phyloP scores from a whole-genome alignment of 1,140 invertebrate species.

The Phymorhynchus buccinoides region DNA sequence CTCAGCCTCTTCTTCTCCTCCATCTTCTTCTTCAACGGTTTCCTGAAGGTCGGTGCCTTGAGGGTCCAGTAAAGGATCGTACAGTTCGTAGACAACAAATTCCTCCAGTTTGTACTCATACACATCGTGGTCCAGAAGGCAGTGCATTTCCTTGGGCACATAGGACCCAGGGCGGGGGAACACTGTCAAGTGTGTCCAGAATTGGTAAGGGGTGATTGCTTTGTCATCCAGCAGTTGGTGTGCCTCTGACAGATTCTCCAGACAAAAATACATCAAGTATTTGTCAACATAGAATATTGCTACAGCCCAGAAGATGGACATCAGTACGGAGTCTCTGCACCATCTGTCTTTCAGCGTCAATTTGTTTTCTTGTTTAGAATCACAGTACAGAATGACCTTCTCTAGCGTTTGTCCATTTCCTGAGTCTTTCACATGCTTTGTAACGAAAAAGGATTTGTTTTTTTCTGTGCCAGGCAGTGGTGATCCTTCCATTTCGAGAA shows the following conservation, averaged over 20 bases:
- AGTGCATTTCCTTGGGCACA: slow-evolving; percentile 53
- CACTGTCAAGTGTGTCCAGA: slow-evolving; percentile 18
- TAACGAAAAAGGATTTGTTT: background rate
- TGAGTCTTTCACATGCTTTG: background rate
- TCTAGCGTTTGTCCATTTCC: background rate
- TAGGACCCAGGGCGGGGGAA: slow-evolving; percentile 52
- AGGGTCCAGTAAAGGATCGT: slow-evolving; percentile 46
- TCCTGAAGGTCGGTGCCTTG: background rate
- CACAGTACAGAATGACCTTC: background rate
- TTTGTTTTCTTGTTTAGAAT: background rate
- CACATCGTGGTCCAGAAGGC: slow-evolving; percentile 53
- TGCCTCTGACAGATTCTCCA: background rate
- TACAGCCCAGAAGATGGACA: background rate
- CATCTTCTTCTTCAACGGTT: slow-evolving; percentile 26
- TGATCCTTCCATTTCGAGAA: background rate
- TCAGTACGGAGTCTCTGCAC: background rate
- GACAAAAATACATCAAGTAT: background rate
- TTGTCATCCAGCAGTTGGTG: background rate
- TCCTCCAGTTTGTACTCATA: slow-evolving; percentile 48
- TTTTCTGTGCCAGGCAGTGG: background rate
- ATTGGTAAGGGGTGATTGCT: background rate
- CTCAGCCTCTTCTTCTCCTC: slow-evolving; percentile 20
- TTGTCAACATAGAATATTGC: background rate
- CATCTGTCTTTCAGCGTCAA: background rate
- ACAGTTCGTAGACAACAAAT: slow-evolving; percentile 57